Base-by-base conservation (phyloP, 2,797 vertebrate genomes). In the Anabacerthia variegaticeps region DNA sequence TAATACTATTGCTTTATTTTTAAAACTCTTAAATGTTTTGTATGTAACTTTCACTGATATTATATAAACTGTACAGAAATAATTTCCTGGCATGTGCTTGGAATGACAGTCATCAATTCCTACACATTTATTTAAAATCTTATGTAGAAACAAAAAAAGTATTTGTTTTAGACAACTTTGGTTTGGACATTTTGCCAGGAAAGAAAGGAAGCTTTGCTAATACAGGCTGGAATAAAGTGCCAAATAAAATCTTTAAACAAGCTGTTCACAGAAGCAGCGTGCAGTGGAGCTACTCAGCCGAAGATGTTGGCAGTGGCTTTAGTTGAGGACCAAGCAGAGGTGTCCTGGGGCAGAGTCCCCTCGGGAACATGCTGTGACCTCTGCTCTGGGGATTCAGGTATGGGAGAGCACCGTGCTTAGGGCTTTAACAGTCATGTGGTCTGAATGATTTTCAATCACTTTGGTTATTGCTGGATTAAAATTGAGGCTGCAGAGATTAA, bases 391-490 rank as follows among this genome's bases (percentile, higher is more conserved):
- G 92, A 93, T 97, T 91, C 86, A 92, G 90, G 94, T 97, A 65
- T 54, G 92, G 92, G 89, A 94, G 85, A 89, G 89, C 84, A 86
- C 63, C 3, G 4, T 65, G 78, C 78, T 80, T 82, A 91, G 94
- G n/a, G 97, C 92, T 97, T 97, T 96, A 49, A 69, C 46, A 75
- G 86, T 93, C 95, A 85, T 82, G 56, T 94, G 92, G 88, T 48
- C 77, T 91, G 82, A 94, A 93, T 95, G 93, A 89, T 91, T 84
- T 94, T 95, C 95, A 97, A 71, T 97, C 96, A 93, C 89, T 48
- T 97, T 96, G 95, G 92, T 94, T 94, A 97, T 97, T 92, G 91
- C 96, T 96, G 97, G 97, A 98, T 98, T 98, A 98, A 95, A 97
- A 96, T 67, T 66, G 95, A 97, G 95, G 96, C 97, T 96, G 95